Conservation (phyloP, 2,797 vertebrate genomes). For the Sebastes glaucus region DNA sequence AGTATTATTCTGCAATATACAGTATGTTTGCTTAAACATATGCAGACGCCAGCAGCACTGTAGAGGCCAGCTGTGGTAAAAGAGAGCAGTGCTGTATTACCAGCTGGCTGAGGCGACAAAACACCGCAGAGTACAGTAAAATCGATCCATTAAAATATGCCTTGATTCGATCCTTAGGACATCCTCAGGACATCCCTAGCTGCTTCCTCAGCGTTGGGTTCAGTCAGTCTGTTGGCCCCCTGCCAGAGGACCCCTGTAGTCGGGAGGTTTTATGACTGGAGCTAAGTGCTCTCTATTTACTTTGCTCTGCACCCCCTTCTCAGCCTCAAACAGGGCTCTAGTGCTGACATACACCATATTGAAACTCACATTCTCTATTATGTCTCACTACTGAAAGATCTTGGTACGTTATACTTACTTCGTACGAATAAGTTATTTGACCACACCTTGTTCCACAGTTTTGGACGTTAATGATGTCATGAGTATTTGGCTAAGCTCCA, state of each 20-base stretch:
- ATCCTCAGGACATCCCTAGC: background rate
- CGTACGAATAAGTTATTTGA: background rate
- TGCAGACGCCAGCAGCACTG: background rate
- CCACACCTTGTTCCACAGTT: background rate
- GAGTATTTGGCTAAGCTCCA: background rate
- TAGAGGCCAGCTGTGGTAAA: background rate
- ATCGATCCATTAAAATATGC: background rate
- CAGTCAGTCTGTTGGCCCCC: constrained; percentile 31
- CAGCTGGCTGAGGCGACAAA: background rate
- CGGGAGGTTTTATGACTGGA: constrained; percentile 53
- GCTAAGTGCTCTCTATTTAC: constrained; percentile 69
- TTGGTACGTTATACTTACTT: background rate
- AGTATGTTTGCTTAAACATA: background rate
- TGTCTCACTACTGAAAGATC: background rate
- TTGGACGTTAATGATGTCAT: background rate
- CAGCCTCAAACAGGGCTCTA: constrained; percentile 7
- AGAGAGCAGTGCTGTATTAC: background rate
- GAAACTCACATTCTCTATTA: constrained; percentile 1
- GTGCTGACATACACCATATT: constrained; percentile 28
- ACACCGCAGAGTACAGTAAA: background rate
- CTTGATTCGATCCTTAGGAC: background rate
- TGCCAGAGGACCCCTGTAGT: constrained; percentile 34
- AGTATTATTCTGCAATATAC: background rate
- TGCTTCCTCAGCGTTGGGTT: constrained; percentile 3
- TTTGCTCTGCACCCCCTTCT: constrained; percentile 18